Percentiles rank a stretch among this genome's conserved stretches.
Conservation (phyloP, 2,113 vertebrate genomes). For the Onychostruthus taczanowskii region DNA sequence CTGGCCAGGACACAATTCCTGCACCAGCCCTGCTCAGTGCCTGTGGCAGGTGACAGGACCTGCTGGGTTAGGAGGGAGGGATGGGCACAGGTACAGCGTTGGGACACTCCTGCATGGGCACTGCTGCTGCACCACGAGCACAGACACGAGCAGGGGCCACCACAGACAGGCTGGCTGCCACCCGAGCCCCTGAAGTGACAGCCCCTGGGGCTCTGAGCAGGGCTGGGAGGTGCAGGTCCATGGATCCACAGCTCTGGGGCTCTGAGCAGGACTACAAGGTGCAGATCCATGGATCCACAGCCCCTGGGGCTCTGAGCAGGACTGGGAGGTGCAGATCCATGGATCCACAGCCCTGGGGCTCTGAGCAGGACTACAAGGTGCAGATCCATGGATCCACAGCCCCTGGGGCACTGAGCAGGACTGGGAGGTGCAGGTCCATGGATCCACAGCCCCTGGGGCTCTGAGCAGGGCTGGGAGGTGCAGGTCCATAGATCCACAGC, state of each 20-base stretch:
- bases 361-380: no score
- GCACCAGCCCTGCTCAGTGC: background rate
- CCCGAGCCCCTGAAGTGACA: background rate
- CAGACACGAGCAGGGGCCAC: background rate
- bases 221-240: no score
- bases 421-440: background rate
- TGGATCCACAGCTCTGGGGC: background rate
- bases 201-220: background rate
- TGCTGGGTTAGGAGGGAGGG: background rate
- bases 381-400: no score
- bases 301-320: background rate
- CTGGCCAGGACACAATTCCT: background rate
- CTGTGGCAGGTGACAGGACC: background rate
- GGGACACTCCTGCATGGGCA: background rate
- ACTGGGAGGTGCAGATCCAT: background rate
- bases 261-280: no score
- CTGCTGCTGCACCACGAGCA: fast-evolving
- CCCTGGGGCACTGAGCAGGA: no score
- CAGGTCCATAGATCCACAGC: background rate
- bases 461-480: background rate
- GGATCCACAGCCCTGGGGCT: background rate
- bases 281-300: no score
- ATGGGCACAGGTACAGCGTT: background rate
- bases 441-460: no score
- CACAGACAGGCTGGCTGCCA: background rate